phyloP scores from a whole-genome alignment of 2,113 vertebrate species.

The Percina caprodes region DNA sequence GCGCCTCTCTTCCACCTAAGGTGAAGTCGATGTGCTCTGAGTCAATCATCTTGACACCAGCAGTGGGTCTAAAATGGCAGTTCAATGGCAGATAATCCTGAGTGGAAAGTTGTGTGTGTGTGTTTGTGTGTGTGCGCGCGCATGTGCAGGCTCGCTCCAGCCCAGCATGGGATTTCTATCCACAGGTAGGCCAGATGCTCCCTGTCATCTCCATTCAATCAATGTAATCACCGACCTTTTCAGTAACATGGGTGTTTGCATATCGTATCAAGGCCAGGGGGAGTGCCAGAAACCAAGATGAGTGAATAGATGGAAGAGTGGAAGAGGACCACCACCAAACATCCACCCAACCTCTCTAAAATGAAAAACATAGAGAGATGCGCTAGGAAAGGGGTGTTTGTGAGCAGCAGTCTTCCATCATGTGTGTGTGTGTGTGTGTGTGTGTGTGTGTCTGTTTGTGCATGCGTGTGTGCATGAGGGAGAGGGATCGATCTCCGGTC shows the following conservation, averaged over 20 bases:
- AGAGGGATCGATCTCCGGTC: slow-evolving; percentile 34
- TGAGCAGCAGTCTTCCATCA: not conserved
- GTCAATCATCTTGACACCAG: slow-evolving; percentile 69
- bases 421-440: slow-evolving; percentile 17
- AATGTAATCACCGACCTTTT: slow-evolving; percentile 78
- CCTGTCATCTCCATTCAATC: slow-evolving; percentile 78
- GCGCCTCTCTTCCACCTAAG: slow-evolving; percentile 51
- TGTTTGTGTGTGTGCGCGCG: not conserved
- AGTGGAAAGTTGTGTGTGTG: slow-evolving; percentile 41
- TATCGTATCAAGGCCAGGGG: slow-evolving; percentile 48
- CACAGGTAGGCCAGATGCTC: slow-evolving; percentile 80
- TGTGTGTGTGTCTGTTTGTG: not conserved
- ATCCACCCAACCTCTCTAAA: slow-evolving; percentile 20
- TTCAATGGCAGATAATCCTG: slow-evolving; percentile 66
- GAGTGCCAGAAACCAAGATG: slow-evolving; percentile 52
- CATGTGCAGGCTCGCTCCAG: not conserved
- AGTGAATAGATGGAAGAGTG: slow-evolving; percentile 28
- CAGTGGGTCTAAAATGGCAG: slow-evolving; percentile 59
- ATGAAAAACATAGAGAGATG: not conserved
- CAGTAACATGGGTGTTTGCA: slow-evolving; percentile 73
- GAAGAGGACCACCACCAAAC: slow-evolving; percentile 7
- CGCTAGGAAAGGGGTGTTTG: slow-evolving; percentile 15
- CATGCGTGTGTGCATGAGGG: not conserved
- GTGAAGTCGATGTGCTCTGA: slow-evolving; percentile 61
- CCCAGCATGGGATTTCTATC: slow-evolving; percentile 67